phyloP scores from a whole-genome alignment of 2,113 vertebrate species.

The Ceratotherium simum region DNA sequence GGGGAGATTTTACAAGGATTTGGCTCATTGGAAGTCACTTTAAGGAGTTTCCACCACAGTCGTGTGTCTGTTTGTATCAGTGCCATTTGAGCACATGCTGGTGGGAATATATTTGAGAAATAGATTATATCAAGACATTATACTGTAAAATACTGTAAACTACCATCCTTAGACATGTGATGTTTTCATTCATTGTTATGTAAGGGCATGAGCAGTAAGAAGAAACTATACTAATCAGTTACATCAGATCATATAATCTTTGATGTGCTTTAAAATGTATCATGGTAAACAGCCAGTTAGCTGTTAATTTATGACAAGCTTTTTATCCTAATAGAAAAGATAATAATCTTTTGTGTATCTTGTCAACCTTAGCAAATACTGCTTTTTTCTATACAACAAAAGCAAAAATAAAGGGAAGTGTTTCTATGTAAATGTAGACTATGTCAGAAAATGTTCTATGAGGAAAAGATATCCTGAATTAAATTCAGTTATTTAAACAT shows the following conservation, averaged over 20 bases:
- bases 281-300: neutral
- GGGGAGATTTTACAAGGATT: neutral
- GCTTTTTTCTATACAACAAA: neutral
- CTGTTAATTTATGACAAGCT: neutral
- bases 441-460: neutral
- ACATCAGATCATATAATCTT: neutral
- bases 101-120: neutral
- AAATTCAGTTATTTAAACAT: neutral
- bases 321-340: neutral
- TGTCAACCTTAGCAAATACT: neutral
- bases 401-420: neutral
- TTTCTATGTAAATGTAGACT: neutral
- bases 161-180: neutral
- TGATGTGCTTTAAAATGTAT: neutral
- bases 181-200: neutral
- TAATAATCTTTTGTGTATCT: neutral
- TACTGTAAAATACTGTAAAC: neutral
- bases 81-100: neutral
- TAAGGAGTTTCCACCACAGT: neutral
- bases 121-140: neutral
- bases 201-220: neutral
- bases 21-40: neutral
- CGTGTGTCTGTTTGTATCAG: neutral
- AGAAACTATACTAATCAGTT: constrained; percentile 4
- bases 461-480: neutral